These are phyloP conservation scores for Bambusicola thoracicus DNA, from an alignment of 2,113 vertebrate genomes.

Conservation along the genomic window DNA sequence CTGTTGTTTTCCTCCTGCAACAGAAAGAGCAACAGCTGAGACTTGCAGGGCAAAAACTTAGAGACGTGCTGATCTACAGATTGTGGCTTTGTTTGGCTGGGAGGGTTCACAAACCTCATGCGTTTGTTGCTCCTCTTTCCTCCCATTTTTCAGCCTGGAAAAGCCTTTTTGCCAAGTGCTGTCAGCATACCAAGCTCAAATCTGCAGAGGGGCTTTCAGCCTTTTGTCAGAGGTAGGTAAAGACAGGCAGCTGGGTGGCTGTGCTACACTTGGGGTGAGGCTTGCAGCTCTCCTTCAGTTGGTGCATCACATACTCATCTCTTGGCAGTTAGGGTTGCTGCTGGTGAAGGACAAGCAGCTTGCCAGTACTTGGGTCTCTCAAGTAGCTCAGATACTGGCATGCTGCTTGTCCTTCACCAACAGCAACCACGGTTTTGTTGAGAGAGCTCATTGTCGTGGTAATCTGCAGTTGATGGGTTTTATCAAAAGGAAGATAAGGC, in stretches of 20 bases:
- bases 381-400: too few relatives aligned
- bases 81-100: background rate
- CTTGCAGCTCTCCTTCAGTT: background rate
- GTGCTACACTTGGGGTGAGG: background rate
- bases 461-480: background rate
- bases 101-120: background rate
- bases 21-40: background rate
- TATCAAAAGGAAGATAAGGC: background rate
- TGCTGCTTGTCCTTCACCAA: too few relatives aligned
- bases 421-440: background rate
- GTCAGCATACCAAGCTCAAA: background rate
- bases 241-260: background rate
- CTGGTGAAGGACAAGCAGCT: background rate
- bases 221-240: background rate
- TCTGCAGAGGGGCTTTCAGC: accelerated
- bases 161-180: background rate
- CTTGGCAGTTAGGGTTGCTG: background rate
- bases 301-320: accelerated
- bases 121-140: background rate
- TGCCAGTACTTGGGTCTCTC: background rate
- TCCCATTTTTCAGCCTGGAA: background rate
- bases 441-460: background rate
- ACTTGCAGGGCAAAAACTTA: background rate
- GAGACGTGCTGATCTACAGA: background rate
- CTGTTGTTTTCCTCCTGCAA: background rate